phyloP scores from a whole-genome alignment of 2,113 vertebrate species.

The Arvicanthis niloticus region DNA sequence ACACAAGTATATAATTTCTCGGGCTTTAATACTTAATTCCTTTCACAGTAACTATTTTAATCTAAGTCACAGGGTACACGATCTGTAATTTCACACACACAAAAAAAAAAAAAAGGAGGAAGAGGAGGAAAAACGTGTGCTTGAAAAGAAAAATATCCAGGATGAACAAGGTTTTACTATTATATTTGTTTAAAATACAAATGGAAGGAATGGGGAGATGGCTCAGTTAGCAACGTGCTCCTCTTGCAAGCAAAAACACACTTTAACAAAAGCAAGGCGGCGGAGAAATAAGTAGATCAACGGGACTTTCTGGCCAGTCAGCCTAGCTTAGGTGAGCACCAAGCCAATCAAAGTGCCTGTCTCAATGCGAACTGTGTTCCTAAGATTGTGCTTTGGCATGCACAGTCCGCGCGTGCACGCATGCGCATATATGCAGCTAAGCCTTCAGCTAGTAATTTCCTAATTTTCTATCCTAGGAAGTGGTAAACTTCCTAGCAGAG shows the following conservation, averaged over 20 bases:
- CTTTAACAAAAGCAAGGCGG: neutral
- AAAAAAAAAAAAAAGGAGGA: neutral
- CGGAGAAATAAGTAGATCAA: neutral
- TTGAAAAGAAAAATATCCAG: neutral
- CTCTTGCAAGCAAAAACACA: neutral
- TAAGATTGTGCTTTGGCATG: neutral
- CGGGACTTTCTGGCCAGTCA: no score
- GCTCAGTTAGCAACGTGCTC: neutral
- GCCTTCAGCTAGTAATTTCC: neutral
- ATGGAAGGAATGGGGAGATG: fast-evolving
- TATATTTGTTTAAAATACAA: neutral
- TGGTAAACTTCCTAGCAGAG: neutral
- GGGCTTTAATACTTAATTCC: neutral
- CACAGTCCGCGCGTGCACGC: neutral
- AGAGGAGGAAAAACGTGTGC: neutral
- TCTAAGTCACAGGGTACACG: neutral
- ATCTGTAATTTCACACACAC: neutral
- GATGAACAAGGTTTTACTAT: neutral
- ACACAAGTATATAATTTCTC: neutral
- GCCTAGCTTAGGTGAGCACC: neutral
- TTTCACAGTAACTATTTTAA: neutral
- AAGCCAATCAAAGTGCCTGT: neutral
- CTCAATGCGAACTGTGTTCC: neutral
- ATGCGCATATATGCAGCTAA: neutral
- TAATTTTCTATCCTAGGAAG: neutral